These are phyloP conservation scores for Cryptotermes secundus DNA, from an alignment of 1,140 invertebrate species.

Conservation along the genomic window DNA sequence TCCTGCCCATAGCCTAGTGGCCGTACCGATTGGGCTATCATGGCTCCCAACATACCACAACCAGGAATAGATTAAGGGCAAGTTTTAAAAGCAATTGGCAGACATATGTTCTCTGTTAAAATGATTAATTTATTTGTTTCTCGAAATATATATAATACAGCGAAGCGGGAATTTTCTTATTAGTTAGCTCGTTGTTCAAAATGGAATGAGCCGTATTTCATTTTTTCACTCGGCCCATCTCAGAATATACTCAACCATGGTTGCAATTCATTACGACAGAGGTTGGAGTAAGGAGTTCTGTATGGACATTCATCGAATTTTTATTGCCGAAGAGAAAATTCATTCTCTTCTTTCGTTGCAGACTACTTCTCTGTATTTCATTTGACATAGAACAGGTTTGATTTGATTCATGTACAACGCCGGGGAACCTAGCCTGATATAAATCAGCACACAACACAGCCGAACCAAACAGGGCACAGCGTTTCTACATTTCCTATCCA, in stretches of 20 bases:
- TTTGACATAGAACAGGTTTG: background rate
- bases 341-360: background rate
- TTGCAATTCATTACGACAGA: background rate
- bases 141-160: too few relatives aligned
- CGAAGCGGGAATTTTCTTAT: too few relatives aligned
- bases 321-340: slow-evolving; percentile 2
- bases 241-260: background rate
- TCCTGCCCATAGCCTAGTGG: too few relatives aligned
- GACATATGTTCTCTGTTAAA: too few relatives aligned
- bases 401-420: background rate
- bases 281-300: background rate
- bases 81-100: too few relatives aligned
- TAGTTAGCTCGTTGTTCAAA: too few relatives aligned
- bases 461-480: too few relatives aligned
- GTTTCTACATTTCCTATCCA: too few relatives aligned
- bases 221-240: background rate
- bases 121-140: too few relatives aligned
- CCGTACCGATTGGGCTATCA: too few relatives aligned
- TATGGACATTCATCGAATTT: slow-evolving; percentile 12
- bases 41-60: too few relatives aligned
- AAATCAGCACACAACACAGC: background rate
- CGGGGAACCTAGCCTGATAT: background rate
- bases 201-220: background rate
- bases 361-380: background rate
- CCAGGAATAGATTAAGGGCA: too few relatives aligned